Evolutionary conservation across 1,140 invertebrate species (phyloP), one percentile per base, ranked within the genome.

Genomic region (Oncopeltus fasciatus): DNA sequence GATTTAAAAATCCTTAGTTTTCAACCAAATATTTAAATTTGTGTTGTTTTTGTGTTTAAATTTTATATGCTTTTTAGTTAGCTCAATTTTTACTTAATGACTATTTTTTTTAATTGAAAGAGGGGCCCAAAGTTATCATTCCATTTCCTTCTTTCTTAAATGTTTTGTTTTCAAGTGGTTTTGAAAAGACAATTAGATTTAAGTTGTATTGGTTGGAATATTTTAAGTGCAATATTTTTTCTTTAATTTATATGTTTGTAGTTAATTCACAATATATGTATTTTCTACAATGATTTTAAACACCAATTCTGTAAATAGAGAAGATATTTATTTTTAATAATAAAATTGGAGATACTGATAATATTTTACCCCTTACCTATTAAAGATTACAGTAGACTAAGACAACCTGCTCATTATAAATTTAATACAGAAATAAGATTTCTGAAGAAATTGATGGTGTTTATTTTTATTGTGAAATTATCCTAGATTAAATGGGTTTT

Each of bases 311-410:
- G 5, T 24, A 24, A 53, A 24, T 24, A 53, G 16, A 53, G 24
- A 26, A 26, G 49, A 38, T 38, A 5, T 8, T 53, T 53, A 53
- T 53, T 53, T 53, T 53, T 53, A 53, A 24, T 53, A 53, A 53
- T 53, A 24, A 24, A 27, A 53, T 24, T 53, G 21, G n/a, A 24
- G 49, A 1, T 27, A 24, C 24, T 53, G 16, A n/a, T n/a, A n/a
- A n/a, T n/a, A n/a, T n/a, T n/a, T n/a, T n/a, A n/a, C n/a, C n/a
- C n/a, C n/a, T n/a, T n/a, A n/a, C n/a, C n/a, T n/a, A n/a, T n/a
- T n/a, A n/a, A n/a, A n/a, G n/a, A n/a, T n/a, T n/a, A n/a, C n/a
- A n/a, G n/a, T n/a, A n/a, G n/a, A n/a, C n/a, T n/a, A n/a, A n/a
- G n/a, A n/a, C n/a, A n/a, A n/a, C n/a, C n/a, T n/a, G n/a, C n/a